Base-by-base conservation (phyloP, 1,140 invertebrate species). In the Drosophila pseudoobscura region DNA sequence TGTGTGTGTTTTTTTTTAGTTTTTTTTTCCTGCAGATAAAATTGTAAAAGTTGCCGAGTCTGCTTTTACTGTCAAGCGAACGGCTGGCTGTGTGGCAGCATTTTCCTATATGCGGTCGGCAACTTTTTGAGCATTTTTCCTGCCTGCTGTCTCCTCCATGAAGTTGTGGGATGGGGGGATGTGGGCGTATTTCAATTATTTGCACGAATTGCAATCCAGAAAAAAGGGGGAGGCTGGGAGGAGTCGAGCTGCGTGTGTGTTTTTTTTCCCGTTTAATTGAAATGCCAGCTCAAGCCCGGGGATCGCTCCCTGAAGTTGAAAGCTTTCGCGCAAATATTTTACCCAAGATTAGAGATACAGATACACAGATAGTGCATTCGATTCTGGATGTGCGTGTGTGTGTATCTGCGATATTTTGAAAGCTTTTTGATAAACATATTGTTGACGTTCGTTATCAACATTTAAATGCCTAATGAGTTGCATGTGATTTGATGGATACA, bases 181-280 rank as follows among this genome's bases (percentile, higher is more conserved):
- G 82, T 69, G 77, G 80, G 82, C 61, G 82, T 70, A 65, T 87
- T 87, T 80, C 80, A 85, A 87, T 87, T 85, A 87, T 80, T 78
- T 87, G 61, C 80, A 84, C 78, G 63, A 87, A 80, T 68, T 57
- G 75, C 60, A 43, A 39, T 11, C 31, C 17, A 4, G 41, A 20
- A 43, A 26, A 9, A 2, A 5, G 9, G 43, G 31, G 44, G 45
- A 13, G 31, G 31, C 31, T 31, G 44, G 22, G 50, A 11, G 20
- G 20, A 47, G 35, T 54, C 43, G 47, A 57, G 24, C 24, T 60
- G 68, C 66, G 68, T 71, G 57, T 69, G 55, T 13, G 35, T 39
- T 35, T 60, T 60, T 83, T 63, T 71, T 73, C 24, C 75, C 63
- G 35, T 79, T 83, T 83, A 84, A 83, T 75, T 83, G 75, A 83